phyloP scores from a whole-genome alignment of 1,140 invertebrate genomes.

The Drosophila arawakana region DNA sequence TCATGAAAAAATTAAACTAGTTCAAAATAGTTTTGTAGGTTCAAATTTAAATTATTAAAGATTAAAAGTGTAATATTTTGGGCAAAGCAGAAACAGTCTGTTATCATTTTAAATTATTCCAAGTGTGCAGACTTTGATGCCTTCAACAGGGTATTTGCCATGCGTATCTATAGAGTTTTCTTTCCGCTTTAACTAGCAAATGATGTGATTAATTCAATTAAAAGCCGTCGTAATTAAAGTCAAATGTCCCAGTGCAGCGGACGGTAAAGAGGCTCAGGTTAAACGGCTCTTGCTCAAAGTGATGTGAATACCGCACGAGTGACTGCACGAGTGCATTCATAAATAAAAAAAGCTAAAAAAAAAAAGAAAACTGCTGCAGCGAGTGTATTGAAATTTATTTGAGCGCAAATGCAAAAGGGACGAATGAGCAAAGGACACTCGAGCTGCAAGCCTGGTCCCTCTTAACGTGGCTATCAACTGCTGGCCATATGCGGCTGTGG shows the following conservation, averaged over 20 bases:
- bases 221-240: constrained; percentile 38
- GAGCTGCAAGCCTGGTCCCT: background rate
- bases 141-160: background rate
- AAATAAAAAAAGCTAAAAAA: constrained; percentile 18
- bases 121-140: too few relatives aligned
- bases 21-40: too few relatives aligned
- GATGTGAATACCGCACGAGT: constrained; percentile 15
- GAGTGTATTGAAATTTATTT: constrained; percentile 49
- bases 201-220: constrained; percentile 26
- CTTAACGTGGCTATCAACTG: constrained; percentile 20
- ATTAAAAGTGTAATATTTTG: too few relatives aligned
- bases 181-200: constrained; percentile 5
- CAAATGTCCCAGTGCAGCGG: constrained; percentile 3
- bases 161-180: background rate
- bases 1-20: too few relatives aligned
- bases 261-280: constrained; percentile 15
- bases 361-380: constrained; percentile 12
- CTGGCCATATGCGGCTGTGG: constrained; percentile 21
- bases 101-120: too few relatives aligned
- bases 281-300: constrained; percentile 41
- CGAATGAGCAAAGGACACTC: constrained; percentile 25
- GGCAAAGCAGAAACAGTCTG: too few relatives aligned
- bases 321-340: constrained; percentile 40
- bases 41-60: too few relatives aligned
- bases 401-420: constrained; percentile 31